Conservation (phyloP, 2,797 vertebrate genomes). For the Tenualosa thibaudeaui region DNA sequence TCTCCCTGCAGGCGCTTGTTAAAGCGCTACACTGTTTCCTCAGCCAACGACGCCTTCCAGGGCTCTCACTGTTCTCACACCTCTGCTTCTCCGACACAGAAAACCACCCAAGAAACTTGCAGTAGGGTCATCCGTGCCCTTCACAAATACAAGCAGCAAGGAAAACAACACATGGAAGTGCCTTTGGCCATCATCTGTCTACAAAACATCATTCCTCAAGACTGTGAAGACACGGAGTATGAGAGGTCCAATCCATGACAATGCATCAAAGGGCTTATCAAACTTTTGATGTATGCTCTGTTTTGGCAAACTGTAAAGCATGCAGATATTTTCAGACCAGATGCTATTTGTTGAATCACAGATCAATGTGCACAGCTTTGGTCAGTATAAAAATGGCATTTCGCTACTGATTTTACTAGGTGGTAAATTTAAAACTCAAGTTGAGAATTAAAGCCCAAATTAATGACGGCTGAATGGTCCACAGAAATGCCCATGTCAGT, state of each 20-base stretch:
- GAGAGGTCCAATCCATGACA: constrained; percentile 3
- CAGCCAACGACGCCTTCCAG: constrained; percentile 41
- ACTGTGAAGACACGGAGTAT: not conserved
- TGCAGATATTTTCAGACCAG: constrained; percentile 10
- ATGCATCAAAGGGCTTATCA: constrained; percentile 5
- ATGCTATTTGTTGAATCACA: not conserved
- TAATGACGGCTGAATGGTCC: not conserved
- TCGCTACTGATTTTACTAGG: not conserved
- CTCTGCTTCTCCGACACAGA: constrained; percentile 5
- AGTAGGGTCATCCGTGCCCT: not conserved
- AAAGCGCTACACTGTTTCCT: constrained; percentile 63
- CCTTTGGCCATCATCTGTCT: not conserved
- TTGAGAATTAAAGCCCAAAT: not conserved
- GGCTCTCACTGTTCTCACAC: constrained; percentile 28
- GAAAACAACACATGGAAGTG: not conserved
- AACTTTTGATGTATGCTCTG: not conserved
- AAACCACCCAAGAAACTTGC: not conserved
- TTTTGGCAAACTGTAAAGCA: not conserved
- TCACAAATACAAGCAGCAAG: not conserved
- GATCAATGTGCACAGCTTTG: not conserved
- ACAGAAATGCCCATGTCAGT: not conserved
- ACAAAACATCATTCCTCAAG: not conserved
- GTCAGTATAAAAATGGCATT: not conserved
- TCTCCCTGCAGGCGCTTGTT: constrained; percentile 63
- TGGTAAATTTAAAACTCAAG: not conserved